Percentiles rank a stretch among this genome's conserved stretches.
Conservation (phyloP, 2,113 vertebrate species). For the Podarcis cretensis region DNA sequence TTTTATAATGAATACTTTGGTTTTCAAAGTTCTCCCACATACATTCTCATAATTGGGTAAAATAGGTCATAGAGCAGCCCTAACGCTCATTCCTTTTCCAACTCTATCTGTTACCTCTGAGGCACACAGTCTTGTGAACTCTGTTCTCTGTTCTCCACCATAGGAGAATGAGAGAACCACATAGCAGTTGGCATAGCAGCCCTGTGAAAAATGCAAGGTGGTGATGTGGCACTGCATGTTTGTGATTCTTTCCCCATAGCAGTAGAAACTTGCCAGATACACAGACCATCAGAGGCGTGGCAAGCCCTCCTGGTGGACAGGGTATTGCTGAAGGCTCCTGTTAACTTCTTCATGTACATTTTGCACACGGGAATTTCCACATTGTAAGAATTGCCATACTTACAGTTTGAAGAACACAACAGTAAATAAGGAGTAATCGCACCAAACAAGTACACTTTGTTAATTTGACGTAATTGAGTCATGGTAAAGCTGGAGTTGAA, state of each 20-base stretch:
- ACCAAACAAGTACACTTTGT: background rate
- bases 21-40: too few species aligned
- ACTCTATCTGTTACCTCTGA: too few species aligned
- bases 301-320: background rate
- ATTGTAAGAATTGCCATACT: background rate
- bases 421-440: background rate
- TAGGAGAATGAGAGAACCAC: background rate
- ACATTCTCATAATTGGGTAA: too few species aligned
- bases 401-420: background rate
- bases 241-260: background rate
- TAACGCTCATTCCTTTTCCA: background rate
- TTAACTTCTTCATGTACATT: background rate
- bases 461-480: background rate
- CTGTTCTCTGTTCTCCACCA: background rate
- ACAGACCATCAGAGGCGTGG: background rate
- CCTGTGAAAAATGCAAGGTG: background rate
- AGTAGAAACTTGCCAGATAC: background rate
- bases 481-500: background rate
- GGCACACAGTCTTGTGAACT: background rate
- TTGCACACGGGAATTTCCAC: background rate
- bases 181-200: background rate
- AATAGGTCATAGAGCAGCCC: background rate
- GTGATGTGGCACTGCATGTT: background rate
- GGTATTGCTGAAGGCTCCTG: background rate
- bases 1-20: too few species aligned